These are phyloP conservation scores for Sitta carolinensis DNA, from an alignment of 2,797 vertebrate genomes.

Conservation along the genomic window DNA sequence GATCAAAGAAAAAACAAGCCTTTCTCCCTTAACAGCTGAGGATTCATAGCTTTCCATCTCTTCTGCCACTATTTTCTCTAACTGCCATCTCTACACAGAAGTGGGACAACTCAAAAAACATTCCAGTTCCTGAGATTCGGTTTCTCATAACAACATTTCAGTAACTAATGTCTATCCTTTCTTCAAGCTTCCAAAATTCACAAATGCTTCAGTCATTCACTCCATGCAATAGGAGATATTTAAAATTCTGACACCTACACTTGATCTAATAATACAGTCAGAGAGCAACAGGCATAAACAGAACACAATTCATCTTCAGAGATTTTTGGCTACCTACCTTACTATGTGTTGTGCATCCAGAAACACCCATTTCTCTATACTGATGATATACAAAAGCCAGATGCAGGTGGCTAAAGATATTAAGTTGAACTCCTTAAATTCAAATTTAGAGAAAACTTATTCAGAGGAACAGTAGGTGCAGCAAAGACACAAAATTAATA, in stretches of 20 bases:
- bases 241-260: neutral
- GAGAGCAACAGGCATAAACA: neutral
- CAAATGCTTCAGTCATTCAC: neutral
- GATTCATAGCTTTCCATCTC: neutral
- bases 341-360: neutral
- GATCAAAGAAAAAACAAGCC: neutral
- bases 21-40: neutral
- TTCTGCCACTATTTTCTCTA: neutral
- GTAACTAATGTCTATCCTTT: neutral
- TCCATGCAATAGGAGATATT: neutral
- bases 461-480: neutral
- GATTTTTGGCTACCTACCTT: neutral
- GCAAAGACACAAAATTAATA: neutral
- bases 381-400: rapidly evolving
- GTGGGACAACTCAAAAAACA: neutral
- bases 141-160: neutral
- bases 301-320: neutral
- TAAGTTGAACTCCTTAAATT: neutral
- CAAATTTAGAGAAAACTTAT: neutral
- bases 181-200: neutral
- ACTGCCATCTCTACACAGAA: neutral
- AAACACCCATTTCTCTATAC: neutral
- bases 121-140: neutral
- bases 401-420: neutral
- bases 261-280: neutral